phyloP scores from a whole-genome alignment of 2,113 vertebrate species.

The Oreotrochilus melanogaster region DNA sequence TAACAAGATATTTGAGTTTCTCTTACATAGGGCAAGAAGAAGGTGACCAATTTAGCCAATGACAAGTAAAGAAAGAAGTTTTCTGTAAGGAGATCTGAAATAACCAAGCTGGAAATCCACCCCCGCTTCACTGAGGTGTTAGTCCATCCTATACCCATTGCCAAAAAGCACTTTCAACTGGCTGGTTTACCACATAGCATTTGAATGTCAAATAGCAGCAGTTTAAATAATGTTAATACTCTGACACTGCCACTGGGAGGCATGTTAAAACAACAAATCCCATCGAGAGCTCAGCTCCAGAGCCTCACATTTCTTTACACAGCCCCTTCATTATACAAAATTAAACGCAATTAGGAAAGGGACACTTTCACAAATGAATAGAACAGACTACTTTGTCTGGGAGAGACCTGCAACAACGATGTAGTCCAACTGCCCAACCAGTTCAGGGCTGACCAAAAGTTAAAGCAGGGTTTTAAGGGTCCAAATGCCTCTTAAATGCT shows the following conservation, averaged over 20 bases:
- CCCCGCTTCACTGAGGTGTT: neutral
- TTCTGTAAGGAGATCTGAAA: conserved; percentile 21
- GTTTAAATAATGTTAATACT: neutral
- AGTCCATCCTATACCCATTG: neutral
- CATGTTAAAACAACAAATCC: conserved; percentile 27
- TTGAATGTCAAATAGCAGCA: conserved; percentile 40
- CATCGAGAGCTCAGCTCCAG: neutral
- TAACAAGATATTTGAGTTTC: conserved; percentile 11
- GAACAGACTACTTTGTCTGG: neutral
- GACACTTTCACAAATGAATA: neutral
- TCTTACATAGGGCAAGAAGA: conserved; percentile 42
- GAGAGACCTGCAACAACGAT: neutral
- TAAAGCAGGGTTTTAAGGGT: neutral
- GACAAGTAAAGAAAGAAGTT: conserved; percentile 48
- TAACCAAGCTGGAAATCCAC: neutral
- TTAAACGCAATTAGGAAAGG: neutral
- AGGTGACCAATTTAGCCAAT: conserved; percentile 39
- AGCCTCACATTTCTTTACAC: neutral
- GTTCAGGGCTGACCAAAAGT: neutral
- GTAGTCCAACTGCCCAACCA: neutral
- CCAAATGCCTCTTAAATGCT: too few species aligned
- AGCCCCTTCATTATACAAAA: neutral
- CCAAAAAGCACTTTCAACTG: conserved; percentile 12
- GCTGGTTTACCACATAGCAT: neutral
- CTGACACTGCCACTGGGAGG: neutral